Conservation (phyloP, 2,888 invertebrate genomes). For the Hemicrepidius hirtus region DNA sequence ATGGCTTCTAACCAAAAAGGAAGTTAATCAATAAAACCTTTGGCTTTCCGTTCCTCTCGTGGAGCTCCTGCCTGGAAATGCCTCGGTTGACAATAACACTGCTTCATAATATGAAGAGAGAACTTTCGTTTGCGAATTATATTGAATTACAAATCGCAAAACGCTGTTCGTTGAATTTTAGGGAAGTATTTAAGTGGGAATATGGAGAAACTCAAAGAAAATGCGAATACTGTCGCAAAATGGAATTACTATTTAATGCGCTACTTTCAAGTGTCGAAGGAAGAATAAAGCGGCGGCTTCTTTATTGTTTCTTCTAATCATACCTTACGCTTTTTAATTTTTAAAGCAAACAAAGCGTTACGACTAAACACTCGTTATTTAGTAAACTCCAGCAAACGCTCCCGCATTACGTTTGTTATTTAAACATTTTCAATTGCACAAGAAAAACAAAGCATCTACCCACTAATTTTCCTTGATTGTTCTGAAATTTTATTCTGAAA, state of each 20-base stretch:
- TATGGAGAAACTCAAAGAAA: conserved; percentile 56
- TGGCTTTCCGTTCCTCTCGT: conserved; percentile 64
- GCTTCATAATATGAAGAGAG: conserved; percentile 62
- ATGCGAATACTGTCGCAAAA: conserved; percentile 47
- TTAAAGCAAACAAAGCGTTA: conserved; percentile 3
- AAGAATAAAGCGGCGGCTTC: conserved; percentile 28
- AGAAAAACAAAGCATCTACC: neutral
- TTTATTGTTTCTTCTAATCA: conserved; percentile 19
- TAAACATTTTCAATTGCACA: neutral
- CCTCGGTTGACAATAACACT: conserved; percentile 59
- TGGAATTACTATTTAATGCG: conserved; percentile 59
- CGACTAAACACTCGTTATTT: conserved; percentile 16
- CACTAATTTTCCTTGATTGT: no score
- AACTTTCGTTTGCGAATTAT: conserved; percentile 59
- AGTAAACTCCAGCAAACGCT: conserved; percentile 1
- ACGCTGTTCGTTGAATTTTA: conserved; percentile 59
- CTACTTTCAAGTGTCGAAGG: conserved; percentile 55
- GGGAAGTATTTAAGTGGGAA: conserved; percentile 57
- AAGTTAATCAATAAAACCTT: conserved; percentile 69
- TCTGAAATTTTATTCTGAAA: no score
- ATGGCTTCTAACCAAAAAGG: conserved; percentile 65
- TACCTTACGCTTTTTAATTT: conserved; percentile 28
- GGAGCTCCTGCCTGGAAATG: conserved; percentile 46
- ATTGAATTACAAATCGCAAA: conserved; percentile 66
- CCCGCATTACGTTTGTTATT: neutral